phyloP scores from a whole-genome alignment of 1,140 invertebrate genomes.

The Neocloeon triangulifer region DNA sequence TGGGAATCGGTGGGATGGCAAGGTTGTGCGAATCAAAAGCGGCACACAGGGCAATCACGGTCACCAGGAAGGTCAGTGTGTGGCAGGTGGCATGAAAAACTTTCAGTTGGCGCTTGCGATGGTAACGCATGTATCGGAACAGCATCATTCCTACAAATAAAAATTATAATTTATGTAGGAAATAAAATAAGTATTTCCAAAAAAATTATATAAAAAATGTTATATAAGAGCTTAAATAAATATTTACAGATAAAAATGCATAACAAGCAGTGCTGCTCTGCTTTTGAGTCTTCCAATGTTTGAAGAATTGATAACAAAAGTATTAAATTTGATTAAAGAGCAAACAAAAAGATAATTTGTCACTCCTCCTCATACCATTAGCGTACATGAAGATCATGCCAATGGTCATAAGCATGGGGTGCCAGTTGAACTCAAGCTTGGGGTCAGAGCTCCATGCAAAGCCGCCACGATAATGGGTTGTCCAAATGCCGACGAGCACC shows the following conservation, averaged over 20 bases:
- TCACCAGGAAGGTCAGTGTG: slow-evolving; percentile 35
- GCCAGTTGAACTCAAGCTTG: slow-evolving; percentile 63
- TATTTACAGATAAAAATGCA: no score
- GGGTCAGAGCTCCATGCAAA: slow-evolving; percentile 48
- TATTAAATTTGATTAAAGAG: no score
- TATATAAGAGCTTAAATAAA: no score
- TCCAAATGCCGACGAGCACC: slow-evolving; percentile 47
- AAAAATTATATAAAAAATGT: no score
- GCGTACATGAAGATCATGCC: slow-evolving; percentile 67
- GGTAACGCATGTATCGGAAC: slow-evolving; percentile 54
- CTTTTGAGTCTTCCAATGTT: no score
- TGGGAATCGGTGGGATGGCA: slow-evolving; percentile 31
- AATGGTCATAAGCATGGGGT: slow-evolving; percentile 69
- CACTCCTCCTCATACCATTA: no score
- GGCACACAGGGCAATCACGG: slow-evolving; percentile 45
- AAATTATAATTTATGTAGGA: slow-evolving; percentile 8
- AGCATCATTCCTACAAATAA: slow-evolving; percentile 59
- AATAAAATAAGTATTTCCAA: no score
- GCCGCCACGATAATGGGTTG: slow-evolving; percentile 42
- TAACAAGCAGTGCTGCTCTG: no score
- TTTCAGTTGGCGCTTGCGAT: slow-evolving; percentile 54
- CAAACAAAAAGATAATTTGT: no score
- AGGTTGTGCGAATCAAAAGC: slow-evolving; percentile 72
- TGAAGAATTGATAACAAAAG: no score
- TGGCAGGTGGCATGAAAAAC: slow-evolving; percentile 50